Evolutionary conservation across 2,797 vertebrate genomes (phyloP).

Genomic region (Helostoma temminkii): DNA sequence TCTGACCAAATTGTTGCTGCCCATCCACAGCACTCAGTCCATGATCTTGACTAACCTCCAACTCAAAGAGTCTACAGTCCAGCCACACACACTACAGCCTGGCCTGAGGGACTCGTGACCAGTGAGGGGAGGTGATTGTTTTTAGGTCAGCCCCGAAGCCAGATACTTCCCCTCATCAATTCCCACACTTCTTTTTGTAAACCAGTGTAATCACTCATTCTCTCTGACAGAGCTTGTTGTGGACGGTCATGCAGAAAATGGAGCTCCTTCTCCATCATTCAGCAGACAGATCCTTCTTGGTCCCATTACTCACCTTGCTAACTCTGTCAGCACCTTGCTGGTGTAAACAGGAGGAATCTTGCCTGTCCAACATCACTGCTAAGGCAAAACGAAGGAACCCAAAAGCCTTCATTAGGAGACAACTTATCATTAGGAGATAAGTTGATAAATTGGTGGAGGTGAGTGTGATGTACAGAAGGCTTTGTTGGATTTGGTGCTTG

Average conservation of each 20-base stretch:
- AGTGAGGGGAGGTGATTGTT: not conserved
- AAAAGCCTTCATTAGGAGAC: constrained; percentile 21
- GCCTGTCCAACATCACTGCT: constrained; percentile 21
- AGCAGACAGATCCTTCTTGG: constrained; percentile 39
- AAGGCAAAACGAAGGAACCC: constrained; percentile 3
- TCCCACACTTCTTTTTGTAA: constrained; percentile 40
- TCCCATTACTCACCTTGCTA: constrained; percentile 65
- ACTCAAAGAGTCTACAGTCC: constrained; percentile 50
- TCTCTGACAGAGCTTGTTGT: constrained; percentile 13
- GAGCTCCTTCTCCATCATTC: constrained; percentile 58
- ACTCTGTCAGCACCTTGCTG: constrained; percentile 54
- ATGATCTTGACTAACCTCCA: constrained; percentile 31
- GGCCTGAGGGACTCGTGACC: constrained; percentile 16
- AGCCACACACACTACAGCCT: not conserved
- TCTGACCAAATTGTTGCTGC: too few relatives aligned
- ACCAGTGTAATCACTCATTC: constrained; percentile 57
- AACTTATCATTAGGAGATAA: too few relatives aligned
- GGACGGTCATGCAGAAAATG: constrained; percentile 66
- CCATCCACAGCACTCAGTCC: constrained; percentile 8
- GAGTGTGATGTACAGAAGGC: constrained; percentile 24
- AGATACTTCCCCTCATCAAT: constrained; percentile 31
- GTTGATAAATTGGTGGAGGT: constrained; percentile 42
- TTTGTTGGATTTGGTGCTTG: constrained; percentile 15
- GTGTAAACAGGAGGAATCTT: constrained; percentile 53
- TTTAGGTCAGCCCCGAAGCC: constrained; percentile 30